phyloP scores from a whole-genome alignment of 2,888 invertebrate genomes.

The Gortyna flavago region DNA sequence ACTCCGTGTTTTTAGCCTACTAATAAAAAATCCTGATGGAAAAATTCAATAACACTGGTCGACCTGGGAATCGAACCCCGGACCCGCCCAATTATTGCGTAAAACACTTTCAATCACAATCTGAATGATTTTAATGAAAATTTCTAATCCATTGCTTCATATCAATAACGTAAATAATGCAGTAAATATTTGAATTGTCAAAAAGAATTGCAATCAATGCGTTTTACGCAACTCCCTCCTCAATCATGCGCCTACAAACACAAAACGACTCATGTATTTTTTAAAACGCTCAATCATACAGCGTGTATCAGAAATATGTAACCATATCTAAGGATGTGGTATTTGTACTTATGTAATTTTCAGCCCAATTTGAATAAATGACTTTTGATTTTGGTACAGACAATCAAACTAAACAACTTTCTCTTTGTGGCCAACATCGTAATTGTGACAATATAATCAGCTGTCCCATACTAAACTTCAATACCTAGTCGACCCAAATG shows the following conservation, averaged over 20 bases:
- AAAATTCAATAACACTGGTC: not conserved
- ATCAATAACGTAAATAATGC: not conserved
- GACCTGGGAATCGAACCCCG: not conserved
- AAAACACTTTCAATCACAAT: not conserved
- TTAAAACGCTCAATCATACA: not conserved
- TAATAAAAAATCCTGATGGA: not conserved
- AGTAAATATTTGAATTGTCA: not conserved
- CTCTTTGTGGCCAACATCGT: not conserved
- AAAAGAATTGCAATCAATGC: not conserved
- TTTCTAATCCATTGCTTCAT: not conserved
- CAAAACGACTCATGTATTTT: too few relatives aligned
- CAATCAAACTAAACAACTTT: not conserved
- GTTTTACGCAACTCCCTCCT: not conserved
- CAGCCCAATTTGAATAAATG: not conserved
- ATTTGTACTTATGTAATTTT: not conserved
- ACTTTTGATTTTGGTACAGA: not conserved
- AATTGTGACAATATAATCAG: not conserved
- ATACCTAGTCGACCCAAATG: not conserved
- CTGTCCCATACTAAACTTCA: not conserved
- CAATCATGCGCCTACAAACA: not conserved
- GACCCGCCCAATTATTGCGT: not conserved
- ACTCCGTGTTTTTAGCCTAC: not conserved
- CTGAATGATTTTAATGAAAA: not conserved
- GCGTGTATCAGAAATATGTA: not conserved
- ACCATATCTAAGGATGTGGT: not conserved